Conservation (phyloP, 2,797 vertebrate genomes). For the Crotalus adamanteus region DNA sequence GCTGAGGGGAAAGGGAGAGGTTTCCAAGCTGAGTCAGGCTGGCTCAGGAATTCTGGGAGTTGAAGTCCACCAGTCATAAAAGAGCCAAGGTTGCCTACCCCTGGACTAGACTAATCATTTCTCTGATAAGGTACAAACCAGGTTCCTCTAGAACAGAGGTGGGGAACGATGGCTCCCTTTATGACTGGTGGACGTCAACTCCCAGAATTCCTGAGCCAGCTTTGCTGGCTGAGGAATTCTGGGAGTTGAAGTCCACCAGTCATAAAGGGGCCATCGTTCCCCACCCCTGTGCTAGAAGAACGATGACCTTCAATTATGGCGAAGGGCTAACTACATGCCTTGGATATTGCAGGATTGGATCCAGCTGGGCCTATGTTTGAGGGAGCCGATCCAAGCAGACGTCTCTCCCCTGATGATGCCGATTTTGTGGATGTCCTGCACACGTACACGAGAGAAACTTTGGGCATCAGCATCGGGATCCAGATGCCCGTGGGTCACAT, state of each 20-base stretch:
- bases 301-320: neutral
- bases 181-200: neutral
- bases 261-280: neutral
- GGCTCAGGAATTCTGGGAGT: too few species aligned
- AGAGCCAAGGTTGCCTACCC: too few species aligned
- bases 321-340: neutral
- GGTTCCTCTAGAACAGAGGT: neutral
- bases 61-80: too few species aligned
- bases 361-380: slow-evolving; percentile 97
- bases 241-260: neutral
- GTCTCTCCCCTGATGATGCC: slow-evolving; percentile 93
- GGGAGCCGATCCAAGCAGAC: slow-evolving; percentile 75
- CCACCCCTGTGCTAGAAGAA: neutral
- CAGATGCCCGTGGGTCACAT: slow-evolving; percentile 92
- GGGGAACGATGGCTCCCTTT: neutral
- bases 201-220: neutral
- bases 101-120: neutral
- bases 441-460: slow-evolving; percentile 86
- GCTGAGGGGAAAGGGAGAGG: too few species aligned
- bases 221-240: neutral
- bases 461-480: slow-evolving; percentile 95
- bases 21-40: too few species aligned
- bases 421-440: slow-evolving; percentile 96
- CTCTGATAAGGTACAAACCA: neutral
- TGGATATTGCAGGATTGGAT: slow-evolving; percentile 80